A percentile compares a stretch with the other conserved stretches of the same genome.
Conservation (phyloP, 2,113 vertebrate genomes). For the Saiga tatarica region DNA sequence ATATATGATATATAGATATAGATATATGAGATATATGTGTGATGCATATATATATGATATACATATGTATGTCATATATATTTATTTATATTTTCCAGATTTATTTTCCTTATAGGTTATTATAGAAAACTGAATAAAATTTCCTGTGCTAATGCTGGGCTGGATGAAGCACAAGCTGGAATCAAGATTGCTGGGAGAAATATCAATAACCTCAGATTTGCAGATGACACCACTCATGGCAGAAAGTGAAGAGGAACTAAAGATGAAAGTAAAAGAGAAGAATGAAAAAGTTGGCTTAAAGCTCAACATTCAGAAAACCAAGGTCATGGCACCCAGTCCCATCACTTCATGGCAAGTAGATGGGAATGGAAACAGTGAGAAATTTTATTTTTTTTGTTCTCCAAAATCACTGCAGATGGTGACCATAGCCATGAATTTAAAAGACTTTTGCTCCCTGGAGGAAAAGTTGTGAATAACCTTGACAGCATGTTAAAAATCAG, state of each 20-base stretch:
- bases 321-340: not conserved
- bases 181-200: too few relatives aligned
- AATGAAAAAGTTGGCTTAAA: not conserved
- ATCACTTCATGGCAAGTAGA: not conserved
- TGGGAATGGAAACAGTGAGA: not conserved
- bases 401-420: not conserved
- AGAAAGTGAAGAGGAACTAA: rapidly evolving
- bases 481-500: not conserved
- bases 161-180: too few relatives aligned
- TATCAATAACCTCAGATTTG: not conserved
- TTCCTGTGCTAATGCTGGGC: too few relatives aligned
- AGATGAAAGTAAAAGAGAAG: not conserved
- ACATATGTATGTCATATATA: not conserved
- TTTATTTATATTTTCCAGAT: too few relatives aligned
- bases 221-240: not conserved
- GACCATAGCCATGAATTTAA: not conserved
- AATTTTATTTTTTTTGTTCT: not conserved
- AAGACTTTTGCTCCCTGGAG: not conserved
- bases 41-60: not conserved
- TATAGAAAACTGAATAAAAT: too few relatives aligned
- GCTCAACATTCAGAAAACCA: not conserved
- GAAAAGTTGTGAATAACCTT: not conserved
- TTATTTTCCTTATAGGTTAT: too few relatives aligned
- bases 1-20: not conserved
- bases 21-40: not conserved